Conservation (phyloP, 2,797 vertebrate genomes). For the Ara ararauna region DNA sequence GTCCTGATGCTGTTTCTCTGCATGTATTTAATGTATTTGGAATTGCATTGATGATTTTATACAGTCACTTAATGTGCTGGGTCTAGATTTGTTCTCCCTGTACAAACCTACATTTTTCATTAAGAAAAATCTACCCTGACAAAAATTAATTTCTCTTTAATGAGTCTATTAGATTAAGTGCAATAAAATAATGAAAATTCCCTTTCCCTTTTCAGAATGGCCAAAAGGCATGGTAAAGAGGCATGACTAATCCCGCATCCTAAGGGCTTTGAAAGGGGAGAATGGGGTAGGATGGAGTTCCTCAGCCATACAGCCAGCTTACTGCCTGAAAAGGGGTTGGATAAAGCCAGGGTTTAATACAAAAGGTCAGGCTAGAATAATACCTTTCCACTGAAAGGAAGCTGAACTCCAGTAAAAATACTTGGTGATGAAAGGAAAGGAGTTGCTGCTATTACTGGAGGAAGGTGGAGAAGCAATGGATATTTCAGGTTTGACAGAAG, state of each 20-base stretch:
- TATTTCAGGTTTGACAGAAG: background rate
- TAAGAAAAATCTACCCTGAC: background rate
- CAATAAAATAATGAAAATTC: constrained; percentile 47
- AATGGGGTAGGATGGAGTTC: constrained; percentile 17
- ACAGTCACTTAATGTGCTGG: background rate
- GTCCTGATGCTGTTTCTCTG: background rate
- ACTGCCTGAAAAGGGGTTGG: constrained; percentile 9
- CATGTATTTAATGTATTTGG: constrained; percentile 9
- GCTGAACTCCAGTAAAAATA: background rate
- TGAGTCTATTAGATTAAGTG: constrained; percentile 16
- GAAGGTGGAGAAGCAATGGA: background rate
- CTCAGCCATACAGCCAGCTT: background rate
- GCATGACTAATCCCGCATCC: constrained; percentile 40
- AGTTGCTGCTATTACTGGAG: background rate
- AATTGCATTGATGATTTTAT: background rate
- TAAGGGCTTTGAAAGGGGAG: constrained; percentile 5
- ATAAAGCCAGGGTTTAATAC: constrained; percentile 35
- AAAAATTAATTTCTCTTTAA: constrained; percentile 40
- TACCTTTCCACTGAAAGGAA: constrained; percentile 24
- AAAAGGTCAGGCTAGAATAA: constrained; percentile 36
- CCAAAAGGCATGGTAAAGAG: constrained; percentile 5
- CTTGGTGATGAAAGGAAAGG: background rate
- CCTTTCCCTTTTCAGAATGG: constrained; percentile 31
- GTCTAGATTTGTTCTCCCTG: background rate
- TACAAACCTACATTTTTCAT: background rate